Base-by-base conservation (phyloP, 2,113 vertebrate genomes). In the Oncorhynchus clarkii region DNA sequence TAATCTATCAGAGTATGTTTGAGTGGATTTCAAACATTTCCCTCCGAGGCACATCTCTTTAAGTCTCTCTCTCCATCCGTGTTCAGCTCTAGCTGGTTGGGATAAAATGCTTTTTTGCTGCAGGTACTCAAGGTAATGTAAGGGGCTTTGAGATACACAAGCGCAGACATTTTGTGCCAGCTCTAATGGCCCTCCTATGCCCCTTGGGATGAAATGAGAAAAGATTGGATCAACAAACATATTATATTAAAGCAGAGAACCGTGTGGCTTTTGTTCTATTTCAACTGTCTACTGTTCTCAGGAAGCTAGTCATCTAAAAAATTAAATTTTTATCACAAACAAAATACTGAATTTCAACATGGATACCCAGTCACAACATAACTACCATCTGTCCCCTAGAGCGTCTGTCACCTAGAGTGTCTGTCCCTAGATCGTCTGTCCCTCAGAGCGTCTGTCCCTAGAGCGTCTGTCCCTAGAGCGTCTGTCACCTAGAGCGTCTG, bases 1-100 rank as follows among this genome's bases (percentile, higher is more conserved):
- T 82, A 77, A 82, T 77, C 27, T 71, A 76, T 75, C 24, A 3
- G 64, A 81, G 76, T 20, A 80, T 86, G 85, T 88, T 76, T 81
- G 77, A 88, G 74, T 88, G 82, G 59, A 74, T 83, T 86, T 85
- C 71, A 77, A 82, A 89, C 78, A 85, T 86, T 81, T 88, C 45
- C 82, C 87, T 89, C 12, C 1, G 69, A 89, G 81, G 72, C 81
- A 81, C 82, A 66, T 78, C 75, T 24, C 70, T 78, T 78, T 73
- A 80, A 76, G 81, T 85, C 72, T 68, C 80, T 57, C 68, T 77
- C 54, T 16, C 67, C 26, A 26, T 26, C 34, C 64, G 71, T 74
- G 71, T 62, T 72, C 26, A 31, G 81, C 24, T 31, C n/a, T 65
- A 48, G 4, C 29, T 62, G 18, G n/a, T 62, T 62, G 59, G 59